A percentile compares a stretch with the other conserved stretches of the same genome.
Evolutionary conservation across 2,797 vertebrate species (phyloP).

Genomic region (Pipistrellus kuhlii): DNA sequence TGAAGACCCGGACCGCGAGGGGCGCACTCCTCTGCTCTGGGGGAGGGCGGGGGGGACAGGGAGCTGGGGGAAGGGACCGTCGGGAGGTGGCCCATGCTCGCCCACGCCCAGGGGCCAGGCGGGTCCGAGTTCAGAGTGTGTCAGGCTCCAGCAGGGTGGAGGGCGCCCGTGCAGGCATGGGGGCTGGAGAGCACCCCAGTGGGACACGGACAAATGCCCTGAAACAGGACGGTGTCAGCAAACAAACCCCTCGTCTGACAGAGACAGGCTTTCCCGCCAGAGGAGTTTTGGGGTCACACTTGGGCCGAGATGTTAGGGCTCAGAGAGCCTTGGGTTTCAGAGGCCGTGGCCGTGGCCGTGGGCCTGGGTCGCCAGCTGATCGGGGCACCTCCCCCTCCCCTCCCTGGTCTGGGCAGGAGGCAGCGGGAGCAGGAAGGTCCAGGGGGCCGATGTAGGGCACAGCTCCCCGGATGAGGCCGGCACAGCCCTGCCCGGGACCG

Average conservation of each 20-base stretch:
- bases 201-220: neutral
- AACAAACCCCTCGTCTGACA: fast-evolving
- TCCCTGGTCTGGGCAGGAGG: neutral
- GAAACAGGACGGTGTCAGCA: neutral
- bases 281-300: neutral
- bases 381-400: neutral
- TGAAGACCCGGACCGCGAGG: neutral
- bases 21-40: neutral
- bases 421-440: neutral
- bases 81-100: neutral
- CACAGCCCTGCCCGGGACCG: fast-evolving
- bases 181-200: neutral
- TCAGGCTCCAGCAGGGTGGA: neutral
- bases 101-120: neutral
- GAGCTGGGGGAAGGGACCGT: neutral
- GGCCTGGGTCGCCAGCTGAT: neutral
- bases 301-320: neutral
- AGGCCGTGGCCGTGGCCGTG: too few species aligned
- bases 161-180: neutral
- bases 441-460: fast-evolving
- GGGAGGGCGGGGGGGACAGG: neutral
- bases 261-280: neutral
- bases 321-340: neutral
- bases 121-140: neutral
- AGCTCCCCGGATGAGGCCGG: neutral